Conservation (phyloP, 92 coral and sea anemone genomes). For the Nematostella vectensis region DNA sequence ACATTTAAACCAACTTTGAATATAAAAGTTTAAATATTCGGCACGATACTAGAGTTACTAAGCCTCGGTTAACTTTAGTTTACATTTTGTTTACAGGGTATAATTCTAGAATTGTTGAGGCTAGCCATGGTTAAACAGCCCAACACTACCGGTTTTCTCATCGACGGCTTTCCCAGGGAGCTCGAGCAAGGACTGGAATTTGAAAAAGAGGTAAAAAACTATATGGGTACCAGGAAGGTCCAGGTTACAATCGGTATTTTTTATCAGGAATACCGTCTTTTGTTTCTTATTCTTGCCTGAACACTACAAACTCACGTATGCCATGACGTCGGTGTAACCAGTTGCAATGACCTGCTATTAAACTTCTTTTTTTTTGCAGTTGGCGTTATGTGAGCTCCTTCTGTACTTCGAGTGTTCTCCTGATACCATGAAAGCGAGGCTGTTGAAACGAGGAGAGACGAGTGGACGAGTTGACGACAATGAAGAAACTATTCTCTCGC, state of each 20-base stretch:
- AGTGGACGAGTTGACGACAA: slow-evolving; percentile 93
- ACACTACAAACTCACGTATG: no score
- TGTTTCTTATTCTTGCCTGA: no score
- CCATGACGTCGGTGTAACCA: no score
- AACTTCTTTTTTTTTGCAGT: slow-evolving; percentile 39
- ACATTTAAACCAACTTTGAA: no score
- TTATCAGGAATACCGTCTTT: no score
- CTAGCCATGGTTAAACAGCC: slow-evolving; percentile 79
- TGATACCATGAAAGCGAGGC: slow-evolving; percentile 71
- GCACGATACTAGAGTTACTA: no score
- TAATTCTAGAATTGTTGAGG: slow-evolving; percentile 72
- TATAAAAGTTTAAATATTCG: no score
- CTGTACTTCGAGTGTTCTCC: slow-evolving; percentile 83
- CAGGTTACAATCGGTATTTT: not conserved
- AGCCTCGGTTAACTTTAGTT: no score
- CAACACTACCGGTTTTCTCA: slow-evolving; percentile 81
- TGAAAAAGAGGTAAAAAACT: slow-evolving; percentile 78
- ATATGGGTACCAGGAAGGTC: no score
- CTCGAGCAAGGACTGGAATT: slow-evolving; percentile 81
- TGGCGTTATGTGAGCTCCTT: slow-evolving; percentile 77
- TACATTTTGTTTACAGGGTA: slow-evolving; percentile 66
- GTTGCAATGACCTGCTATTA: no score
- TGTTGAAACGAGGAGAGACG: slow-evolving; percentile 66
- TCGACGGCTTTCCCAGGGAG: slow-evolving; percentile 96
- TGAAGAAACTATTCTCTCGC: slow-evolving; percentile 73